Evolutionary conservation across 2,113 vertebrate genomes (phyloP), one percentile per base, ranked within the genome.

Genomic region (Paralichthys olivaceus): DNA sequence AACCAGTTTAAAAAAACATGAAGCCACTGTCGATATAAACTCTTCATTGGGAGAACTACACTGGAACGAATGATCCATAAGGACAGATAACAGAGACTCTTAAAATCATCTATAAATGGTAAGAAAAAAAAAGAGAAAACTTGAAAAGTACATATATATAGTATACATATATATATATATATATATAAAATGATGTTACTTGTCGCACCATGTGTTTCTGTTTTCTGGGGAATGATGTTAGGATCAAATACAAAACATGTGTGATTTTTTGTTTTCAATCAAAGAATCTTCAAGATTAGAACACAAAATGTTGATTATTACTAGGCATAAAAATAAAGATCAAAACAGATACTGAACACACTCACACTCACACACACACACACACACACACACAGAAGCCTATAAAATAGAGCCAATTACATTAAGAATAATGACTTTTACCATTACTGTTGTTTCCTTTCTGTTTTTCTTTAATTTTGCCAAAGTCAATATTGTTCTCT

Each of bases 401-500:
- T 81, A 77, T 65, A 74, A 73, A 86, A 87, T 63, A 79, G 69
- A 87, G 75, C 71, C 47, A 83, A 73, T 59, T 61, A 77, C 64
- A 85, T 73, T 60, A 58, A 78, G 65, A 80, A 87, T 25, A 23
- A 84, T 57, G 55, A 85, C 51, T 81, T 88, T 81, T 86, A 79
- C 69, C 75, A 86, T 87, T 84, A 83, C 49, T 84, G 77, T 88
- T 72, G 83, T 84, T 89, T 84, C 75, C 74, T 92, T 85, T 90
- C 67, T 81, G 69, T 88, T 87, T 84, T 34, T 75, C 84, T 89
- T 89, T 14, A 23, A 81, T 90, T 91, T 92, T 90, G 89, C 90
- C 90, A 92, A 93, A 93, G 89, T 92, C 83, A 88, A 84, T 90
- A 90, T 89, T 92, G 90, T 91, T 93, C 89, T 90, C 85, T 90